Conservation (phyloP, 2,888 invertebrate genomes). For the Microplitis deprimator region DNA sequence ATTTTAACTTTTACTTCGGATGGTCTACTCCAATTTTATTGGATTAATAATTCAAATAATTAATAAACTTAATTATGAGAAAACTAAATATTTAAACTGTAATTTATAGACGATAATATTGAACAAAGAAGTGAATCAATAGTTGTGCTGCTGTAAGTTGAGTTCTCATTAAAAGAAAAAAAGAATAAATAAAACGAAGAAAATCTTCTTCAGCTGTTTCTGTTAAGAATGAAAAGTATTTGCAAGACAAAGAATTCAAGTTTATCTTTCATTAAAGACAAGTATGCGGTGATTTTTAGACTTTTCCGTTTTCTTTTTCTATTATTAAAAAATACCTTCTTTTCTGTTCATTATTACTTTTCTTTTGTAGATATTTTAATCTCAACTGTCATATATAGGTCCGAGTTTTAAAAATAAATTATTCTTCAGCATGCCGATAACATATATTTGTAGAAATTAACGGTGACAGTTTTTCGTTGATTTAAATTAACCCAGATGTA, state of each 20-base stretch:
- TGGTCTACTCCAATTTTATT: too few species aligned
- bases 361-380: constrained; percentile 2
- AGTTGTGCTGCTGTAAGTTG: neutral
- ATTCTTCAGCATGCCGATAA: neutral
- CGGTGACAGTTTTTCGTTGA: neutral
- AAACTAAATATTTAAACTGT: neutral
- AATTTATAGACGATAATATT: constrained; percentile 13
- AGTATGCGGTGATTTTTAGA: constrained; percentile 35
- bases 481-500: neutral
- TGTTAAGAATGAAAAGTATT: constrained; percentile 15
- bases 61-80: too few species aligned
- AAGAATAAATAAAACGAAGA: constrained; percentile 24
- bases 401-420: neutral
- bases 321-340: neutral
- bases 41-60: too few species aligned
- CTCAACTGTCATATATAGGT: neutral
- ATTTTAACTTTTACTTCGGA: neutral
- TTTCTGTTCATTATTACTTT: neutral
- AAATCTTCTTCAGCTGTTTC: constrained; percentile 6
- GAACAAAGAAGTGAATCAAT: neutral
- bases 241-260: constrained; percentile 48
- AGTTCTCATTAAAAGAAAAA: constrained; percentile 20
- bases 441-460: too few species aligned
- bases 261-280: constrained; percentile 66
- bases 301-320: neutral